phyloP scores from a whole-genome alignment of 2,113 vertebrate genomes.

The Galemys pyrenaicus region DNA sequence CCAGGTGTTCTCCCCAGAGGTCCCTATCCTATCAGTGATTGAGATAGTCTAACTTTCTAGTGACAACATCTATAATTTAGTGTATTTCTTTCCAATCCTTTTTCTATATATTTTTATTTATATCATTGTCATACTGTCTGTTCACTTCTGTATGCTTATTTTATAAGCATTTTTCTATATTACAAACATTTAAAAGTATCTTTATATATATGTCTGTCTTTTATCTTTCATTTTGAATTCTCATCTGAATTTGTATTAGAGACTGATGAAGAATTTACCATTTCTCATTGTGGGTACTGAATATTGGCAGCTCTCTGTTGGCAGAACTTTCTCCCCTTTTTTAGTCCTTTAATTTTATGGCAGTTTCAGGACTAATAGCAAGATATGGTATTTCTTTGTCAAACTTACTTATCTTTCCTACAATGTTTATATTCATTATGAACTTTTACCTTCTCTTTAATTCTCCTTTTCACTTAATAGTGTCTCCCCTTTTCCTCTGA shows the following conservation, averaged over 20 bases:
- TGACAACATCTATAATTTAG: neutral
- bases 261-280: neutral
- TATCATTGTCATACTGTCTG: neutral
- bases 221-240: constrained; percentile 51
- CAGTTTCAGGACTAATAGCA: neutral
- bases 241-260: constrained; percentile 37
- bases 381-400: neutral
- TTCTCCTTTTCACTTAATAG: neutral
- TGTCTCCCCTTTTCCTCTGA: neutral
- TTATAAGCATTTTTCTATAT: constrained; percentile 1
- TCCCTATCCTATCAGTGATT: neutral
- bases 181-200: constrained; percentile 34
- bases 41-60: neutral
- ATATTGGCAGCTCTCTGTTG: constrained; percentile 8
- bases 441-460: neutral
- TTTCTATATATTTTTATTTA: constrained; percentile 42
- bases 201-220: neutral
- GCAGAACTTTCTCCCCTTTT: neutral
- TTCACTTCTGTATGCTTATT: constrained; percentile 37
- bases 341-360: constrained; percentile 21
- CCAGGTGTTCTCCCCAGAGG: neutral
- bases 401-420: neutral
- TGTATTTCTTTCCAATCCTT: neutral
- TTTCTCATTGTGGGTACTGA: constrained; percentile 23
- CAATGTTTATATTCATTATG: neutral